Evolutionary conservation across 1,140 invertebrate genomes (phyloP), one percentile per base, ranked within the genome.

Genomic region (Dendrolimus kikuchii): DNA sequence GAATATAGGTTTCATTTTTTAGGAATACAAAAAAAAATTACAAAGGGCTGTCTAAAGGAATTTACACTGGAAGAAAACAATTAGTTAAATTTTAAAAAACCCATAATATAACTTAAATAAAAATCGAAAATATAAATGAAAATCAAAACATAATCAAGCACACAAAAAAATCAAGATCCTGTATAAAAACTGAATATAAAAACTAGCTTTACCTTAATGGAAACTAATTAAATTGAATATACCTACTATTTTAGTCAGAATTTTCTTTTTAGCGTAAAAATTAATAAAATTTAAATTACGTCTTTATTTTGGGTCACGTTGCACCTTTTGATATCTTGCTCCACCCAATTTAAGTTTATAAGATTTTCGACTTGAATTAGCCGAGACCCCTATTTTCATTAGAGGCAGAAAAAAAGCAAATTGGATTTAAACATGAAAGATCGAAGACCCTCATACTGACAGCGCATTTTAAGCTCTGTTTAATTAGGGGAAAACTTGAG

Each of bases 401-500:
- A 73, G 61, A 69, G 53, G 57, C 55, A 56, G 53, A 71, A 74
- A 77, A 74, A 78, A 70, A 60, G 60, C 64, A 72, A 74, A 79
- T 79, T 72, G 58, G 67, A 76, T 81, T 81, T 74, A 67, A 75
- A 71, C 66, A 76, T 76, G 64, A 72, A 79, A 76, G 66, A 79
- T 71, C 65, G 64, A 66, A 71, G 53, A 59, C 54, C 59, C 56
- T 64, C 52, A 53, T 61, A 52, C 55, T 68, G 70, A 69, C 62
- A 63, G 62, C 56, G 51, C 59, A 63, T 67, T 77, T 72, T 66
- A 68, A 68, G 66, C 58, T 53, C 64, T 61, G 76, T 74, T 80
- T 70, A 75, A 76, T 80, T 77, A 74, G 54, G 64, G 40, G 62
- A 58, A 64, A 71, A 64, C 59, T 71, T 64, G 62, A 60, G 44